These are phyloP conservation scores for Drepana falcataria DNA, from an alignment of 2,888 invertebrate species.

Conservation along the genomic window DNA sequence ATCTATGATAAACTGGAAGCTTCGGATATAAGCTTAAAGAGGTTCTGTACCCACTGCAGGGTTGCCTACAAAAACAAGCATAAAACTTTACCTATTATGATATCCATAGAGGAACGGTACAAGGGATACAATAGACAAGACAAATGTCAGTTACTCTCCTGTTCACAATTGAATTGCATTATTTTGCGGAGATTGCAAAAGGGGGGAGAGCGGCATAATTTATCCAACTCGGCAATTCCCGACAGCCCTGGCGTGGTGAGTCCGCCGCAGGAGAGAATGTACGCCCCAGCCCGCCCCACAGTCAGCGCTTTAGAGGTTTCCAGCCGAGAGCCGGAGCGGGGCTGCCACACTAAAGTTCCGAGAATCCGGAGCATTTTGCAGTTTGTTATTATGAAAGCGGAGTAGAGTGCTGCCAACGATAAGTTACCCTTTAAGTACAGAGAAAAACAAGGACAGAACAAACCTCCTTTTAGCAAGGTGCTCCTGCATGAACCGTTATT, in stretches of 20 bases:
- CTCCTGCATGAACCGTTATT: not conserved
- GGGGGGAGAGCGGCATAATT: slow-evolving; percentile 66
- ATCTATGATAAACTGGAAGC: too few relatives aligned
- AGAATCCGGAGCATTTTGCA: slow-evolving; percentile 72
- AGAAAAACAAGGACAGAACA: slow-evolving; percentile 47
- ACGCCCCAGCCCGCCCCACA: slow-evolving; percentile 43
- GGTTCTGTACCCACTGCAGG: slow-evolving; percentile 3
- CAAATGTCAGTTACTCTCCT: slow-evolving; percentile 55
- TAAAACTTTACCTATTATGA: slow-evolving; percentile 18
- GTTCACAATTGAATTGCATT: slow-evolving; percentile 65
- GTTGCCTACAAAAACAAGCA: slow-evolving; percentile 15
- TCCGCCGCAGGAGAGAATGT: slow-evolving; percentile 59
- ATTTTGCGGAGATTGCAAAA: slow-evolving; percentile 66
- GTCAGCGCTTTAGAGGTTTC: slow-evolving; percentile 74
- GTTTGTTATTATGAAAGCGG: slow-evolving; percentile 67
- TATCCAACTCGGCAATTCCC: slow-evolving; percentile 67
- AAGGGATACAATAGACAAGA: slow-evolving; percentile 51
- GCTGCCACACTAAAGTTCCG: slow-evolving; percentile 64
- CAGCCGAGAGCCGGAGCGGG: slow-evolving; percentile 49
- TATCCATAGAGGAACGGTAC: slow-evolving; percentile 27
- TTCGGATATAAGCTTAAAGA: too few relatives aligned
- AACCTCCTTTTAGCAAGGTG: slow-evolving; percentile 17
- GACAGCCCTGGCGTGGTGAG: slow-evolving; percentile 64
- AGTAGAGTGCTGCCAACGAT: slow-evolving; percentile 51
- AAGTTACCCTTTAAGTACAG: slow-evolving; percentile 59